These are phyloP conservation scores for Chamaetylas fuelleborni DNA, from an alignment of 2,113 vertebrate species.

Conservation along the genomic window DNA sequence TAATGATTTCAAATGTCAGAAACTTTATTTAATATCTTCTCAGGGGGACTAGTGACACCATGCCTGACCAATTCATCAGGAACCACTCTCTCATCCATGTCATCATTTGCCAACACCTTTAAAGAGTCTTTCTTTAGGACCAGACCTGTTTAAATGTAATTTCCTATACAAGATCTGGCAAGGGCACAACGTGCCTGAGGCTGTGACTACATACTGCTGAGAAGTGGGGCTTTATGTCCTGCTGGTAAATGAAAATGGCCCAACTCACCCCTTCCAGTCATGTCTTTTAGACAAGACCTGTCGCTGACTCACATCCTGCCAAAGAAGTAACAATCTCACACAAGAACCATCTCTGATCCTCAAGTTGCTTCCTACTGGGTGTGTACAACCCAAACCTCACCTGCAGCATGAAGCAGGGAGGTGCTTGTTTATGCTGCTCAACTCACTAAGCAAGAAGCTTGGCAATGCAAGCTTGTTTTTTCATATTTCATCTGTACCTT, in stretches of 20 bases:
- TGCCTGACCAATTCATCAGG: background rate
- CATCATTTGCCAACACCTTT: background rate
- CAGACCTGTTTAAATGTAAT: background rate
- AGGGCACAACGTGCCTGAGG: fast-evolving
- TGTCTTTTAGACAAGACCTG: background rate
- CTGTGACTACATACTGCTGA: background rate
- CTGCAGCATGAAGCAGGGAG: background rate
- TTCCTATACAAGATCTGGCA: background rate
- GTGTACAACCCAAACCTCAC: background rate
- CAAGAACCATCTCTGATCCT: background rate
- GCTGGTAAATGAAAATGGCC: background rate
- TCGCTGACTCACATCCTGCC: slow-evolving; percentile 21
- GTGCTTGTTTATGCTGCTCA: background rate
- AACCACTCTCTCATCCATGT: background rate
- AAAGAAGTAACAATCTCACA: background rate
- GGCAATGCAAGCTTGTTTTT: background rate
- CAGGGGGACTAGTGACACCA: background rate
- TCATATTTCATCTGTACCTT: background rate
- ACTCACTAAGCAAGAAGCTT: background rate
- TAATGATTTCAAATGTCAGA: slow-evolving; percentile 14
- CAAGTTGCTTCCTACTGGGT: background rate
- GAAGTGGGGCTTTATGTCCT: background rate
- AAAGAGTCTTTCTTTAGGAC: background rate
- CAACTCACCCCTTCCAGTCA: background rate
- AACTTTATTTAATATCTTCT: background rate